Evolutionary conservation across 2,888 invertebrate genomes (phyloP).

Genomic region (Eutolmus rufibarbis): DNA sequence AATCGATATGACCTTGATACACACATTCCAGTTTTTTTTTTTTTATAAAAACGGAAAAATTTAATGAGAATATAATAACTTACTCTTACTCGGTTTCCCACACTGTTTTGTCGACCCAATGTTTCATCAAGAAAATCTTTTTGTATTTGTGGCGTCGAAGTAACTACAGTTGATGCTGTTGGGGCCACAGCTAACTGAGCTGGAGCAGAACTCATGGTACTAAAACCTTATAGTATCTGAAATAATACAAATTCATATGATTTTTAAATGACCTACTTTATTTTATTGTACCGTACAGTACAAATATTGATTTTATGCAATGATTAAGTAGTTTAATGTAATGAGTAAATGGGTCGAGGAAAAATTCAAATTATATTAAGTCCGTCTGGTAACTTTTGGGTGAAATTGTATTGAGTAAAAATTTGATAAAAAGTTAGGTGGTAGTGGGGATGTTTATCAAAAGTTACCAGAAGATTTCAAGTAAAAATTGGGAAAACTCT

Average conservation of each 20-base stretch:
- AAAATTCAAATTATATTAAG: neutral
- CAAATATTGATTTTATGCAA: neutral
- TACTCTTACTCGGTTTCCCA: conserved; percentile 59
- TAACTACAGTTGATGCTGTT: conserved; percentile 59
- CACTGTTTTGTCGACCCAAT: conserved; percentile 61
- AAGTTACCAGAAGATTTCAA: no score
- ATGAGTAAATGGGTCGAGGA: neutral
- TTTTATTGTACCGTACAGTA: neutral
- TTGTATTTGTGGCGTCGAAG: conserved; percentile 51
- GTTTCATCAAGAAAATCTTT: conserved; percentile 57
- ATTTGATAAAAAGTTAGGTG: no score
- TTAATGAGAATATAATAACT: conserved; percentile 50
- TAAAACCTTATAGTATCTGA: conserved; percentile 43
- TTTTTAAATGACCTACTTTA: neutral
- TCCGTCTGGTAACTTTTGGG: no score
- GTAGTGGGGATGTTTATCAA: no score
- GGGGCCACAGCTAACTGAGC: conserved; percentile 62
- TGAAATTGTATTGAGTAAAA: no score
- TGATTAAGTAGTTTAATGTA: neutral
- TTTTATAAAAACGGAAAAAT: neutral
- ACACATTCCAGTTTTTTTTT: neutral
- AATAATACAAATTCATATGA: neutral
- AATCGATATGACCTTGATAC: neutral
- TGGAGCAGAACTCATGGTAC: conserved; percentile 62
- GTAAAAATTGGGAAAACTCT: no score